Evolutionary conservation across 2,113 vertebrate genomes (phyloP).

Genomic region (Vulpes vulpes): DNA sequence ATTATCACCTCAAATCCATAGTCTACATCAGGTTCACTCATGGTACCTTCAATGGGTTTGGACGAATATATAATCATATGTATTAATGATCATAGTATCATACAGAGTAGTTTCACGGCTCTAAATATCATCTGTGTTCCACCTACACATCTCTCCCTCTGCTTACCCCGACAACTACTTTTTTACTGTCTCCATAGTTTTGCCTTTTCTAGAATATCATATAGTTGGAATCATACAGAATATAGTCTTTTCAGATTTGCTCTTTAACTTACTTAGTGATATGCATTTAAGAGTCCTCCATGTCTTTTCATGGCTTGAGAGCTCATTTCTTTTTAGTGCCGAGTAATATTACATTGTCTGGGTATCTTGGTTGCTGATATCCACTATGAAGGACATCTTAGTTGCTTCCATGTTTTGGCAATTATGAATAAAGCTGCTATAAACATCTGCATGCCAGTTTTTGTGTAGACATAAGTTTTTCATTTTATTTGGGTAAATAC

Average conservation of each 20-base stretch:
- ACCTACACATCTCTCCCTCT: not conserved
- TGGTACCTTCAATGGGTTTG: not conserved
- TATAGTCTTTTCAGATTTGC: not conserved
- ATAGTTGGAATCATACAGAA: not conserved
- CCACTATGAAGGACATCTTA: not conserved
- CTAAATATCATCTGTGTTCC: not conserved
- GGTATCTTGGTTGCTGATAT: not conserved
- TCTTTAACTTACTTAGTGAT: not conserved
- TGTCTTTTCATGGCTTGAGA: not conserved
- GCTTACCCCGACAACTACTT: not conserved
- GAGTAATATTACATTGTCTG: conserved; percentile 13
- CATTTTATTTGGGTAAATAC: not conserved
- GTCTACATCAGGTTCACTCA: not conserved
- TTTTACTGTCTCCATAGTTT: conserved; percentile 31
- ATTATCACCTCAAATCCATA: not conserved
- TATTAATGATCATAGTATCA: not conserved
- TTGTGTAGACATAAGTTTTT: conserved; percentile 40
- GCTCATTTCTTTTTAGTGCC: conserved; percentile 6
- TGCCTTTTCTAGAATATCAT: conserved; percentile 29
- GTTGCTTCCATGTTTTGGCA: conserved; percentile 33
- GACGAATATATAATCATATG: not conserved
- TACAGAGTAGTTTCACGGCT: not conserved
- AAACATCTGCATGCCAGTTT: not conserved
- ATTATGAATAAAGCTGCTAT: not conserved
- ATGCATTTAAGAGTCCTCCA: not conserved